Base-by-base conservation (phyloP, 2,888 invertebrate genomes). In the Archips xylosteana region DNA sequence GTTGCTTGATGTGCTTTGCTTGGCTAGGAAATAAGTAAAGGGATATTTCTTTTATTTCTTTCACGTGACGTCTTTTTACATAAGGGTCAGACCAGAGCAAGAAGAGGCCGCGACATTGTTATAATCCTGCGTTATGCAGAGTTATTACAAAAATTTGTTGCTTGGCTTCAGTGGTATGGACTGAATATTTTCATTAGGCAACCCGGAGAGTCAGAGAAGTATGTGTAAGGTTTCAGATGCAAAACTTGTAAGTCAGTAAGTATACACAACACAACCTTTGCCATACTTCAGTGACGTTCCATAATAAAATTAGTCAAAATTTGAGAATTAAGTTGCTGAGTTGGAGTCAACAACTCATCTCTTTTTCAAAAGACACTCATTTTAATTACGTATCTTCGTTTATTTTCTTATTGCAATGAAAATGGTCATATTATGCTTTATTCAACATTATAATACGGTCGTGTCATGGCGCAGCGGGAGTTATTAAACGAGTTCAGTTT, bases 301-400 rank as follows among this genome's bases (percentile, higher is more conserved):
- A 39, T 39, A 39, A 39, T 6, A 39, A 39, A 36, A 39, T 39
- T 3, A 39, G 5, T 1, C 39, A 45, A 74, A 69, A 75, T 74
- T 73, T 79, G 78, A 5, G 39, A 6, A 6, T 39, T 1, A 1
- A 39, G 39, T 6, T 39, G 39, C 5, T 39, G 6, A 39, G 4
- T 4, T 6, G 39, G 6, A 23, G 23, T 23, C 1, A n/a, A n/a
- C n/a, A n/a, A n/a, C n/a, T n/a, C n/a, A n/a, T n/a, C n/a, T n/a
- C n/a, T n/a, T n/a, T n/a, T n/a, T n/a, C n/a, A n/a, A 4, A 39
- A 39, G 79, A 84, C 76, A 75, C 76, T 83, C 39, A 81, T 82
- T 83, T 83, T 82, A 84, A 85, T 82, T 82, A 77, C 73, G 75
- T 78, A 79, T 82, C 83, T 79, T 82, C 84, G 85, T 78, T 81